Evolutionary conservation across 1,140 invertebrate genomes (phyloP).

Genomic region (Drosophila pachea): DNA sequence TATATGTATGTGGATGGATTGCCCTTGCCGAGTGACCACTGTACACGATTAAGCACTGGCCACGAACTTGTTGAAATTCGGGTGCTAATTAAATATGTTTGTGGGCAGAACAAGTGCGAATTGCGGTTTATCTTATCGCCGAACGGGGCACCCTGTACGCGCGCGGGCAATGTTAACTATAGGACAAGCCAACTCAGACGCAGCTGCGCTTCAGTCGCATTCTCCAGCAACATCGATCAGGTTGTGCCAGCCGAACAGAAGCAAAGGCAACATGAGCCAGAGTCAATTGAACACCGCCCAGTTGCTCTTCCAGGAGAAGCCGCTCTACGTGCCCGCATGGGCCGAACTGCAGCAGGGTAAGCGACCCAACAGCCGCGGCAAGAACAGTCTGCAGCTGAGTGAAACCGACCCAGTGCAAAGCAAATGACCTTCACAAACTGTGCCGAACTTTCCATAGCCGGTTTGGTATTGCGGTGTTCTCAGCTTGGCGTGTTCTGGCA

Average conservation of each 20-base stretch:
- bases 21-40: constrained; percentile 24
- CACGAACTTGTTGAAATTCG: constrained; percentile 2
- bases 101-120: constrained; percentile 6
- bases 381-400: constrained; percentile 10
- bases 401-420: constrained; percentile 21
- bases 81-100: constrained; percentile 45
- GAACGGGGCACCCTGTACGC: constrained; percentile 55
- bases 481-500: constrained; percentile 12
- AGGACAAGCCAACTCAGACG: constrained; percentile 45
- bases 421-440: constrained; percentile 69
- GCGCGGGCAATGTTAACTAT: constrained; percentile 66
- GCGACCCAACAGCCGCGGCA: constrained; percentile 13
- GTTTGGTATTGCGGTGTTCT: constrained; percentile 41
- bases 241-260: constrained; percentile 1
- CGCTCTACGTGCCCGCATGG: constrained; percentile 79
- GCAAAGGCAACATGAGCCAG: constrained; percentile 50
- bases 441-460: constrained; percentile 67
- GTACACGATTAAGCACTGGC: constrained; percentile 8
- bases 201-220: constrained; percentile 52
- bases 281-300: constrained; percentile 57
- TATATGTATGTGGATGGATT: too few species aligned
- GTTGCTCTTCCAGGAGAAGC: constrained; percentile 78
- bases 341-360: constrained; percentile 80
- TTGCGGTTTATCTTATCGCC: constrained; percentile 63
- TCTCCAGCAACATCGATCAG: constrained; percentile 54